Base-by-base conservation (phyloP, 2,888 invertebrate species). In the Darwinula stevensoni region DNA sequence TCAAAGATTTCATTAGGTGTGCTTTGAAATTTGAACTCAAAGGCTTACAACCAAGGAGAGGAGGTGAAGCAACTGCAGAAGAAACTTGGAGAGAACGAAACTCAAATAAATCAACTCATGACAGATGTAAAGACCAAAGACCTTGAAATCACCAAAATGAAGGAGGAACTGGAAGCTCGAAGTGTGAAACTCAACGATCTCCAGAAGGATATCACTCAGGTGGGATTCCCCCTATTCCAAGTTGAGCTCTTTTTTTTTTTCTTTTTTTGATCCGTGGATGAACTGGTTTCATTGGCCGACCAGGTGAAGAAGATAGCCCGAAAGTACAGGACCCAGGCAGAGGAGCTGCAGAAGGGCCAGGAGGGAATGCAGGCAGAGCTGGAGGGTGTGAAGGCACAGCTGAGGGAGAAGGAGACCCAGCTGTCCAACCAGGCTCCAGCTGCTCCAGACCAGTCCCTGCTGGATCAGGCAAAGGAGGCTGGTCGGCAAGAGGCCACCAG, bases 271-370 rank as follows among this genome's bases (percentile, higher is more conserved):
- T n/a, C n/a, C n/a, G n/a, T n/a, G n/a, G n/a, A n/a, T n/a, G n/a
- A n/a, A n/a, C n/a, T n/a, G n/a, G n/a, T n/a, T n/a, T n/a, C n/a
- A n/a, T n/a, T n/a, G n/a, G n/a, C n/a, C n/a, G 18, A 33, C 14
- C 40, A 54, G 49, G 42, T 57, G 31, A 63, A 75, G 40, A 80
- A 75, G 48, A 76, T 88, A 40, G 88, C 84, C 4, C 74, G 80
- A 44, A 80, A 80, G 44, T 88, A 86, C 48, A 86, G 84, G 50
- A 68, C 65, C 6, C 73, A 72, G 41, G 78, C 62, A 47, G 72
- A 73, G 46, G 76, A 76, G 41, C 35, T 42, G 11, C 32, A 39
- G 29, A 29, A 31, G 5, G 32, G 33, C 13, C 33, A 34, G 15
- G 40, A 45, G 27, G 51, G 50, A 37, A 43, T 52, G 14, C 58